phyloP scores from a whole-genome alignment of 2,888 invertebrate species.

The Mesoligia furuncula region DNA sequence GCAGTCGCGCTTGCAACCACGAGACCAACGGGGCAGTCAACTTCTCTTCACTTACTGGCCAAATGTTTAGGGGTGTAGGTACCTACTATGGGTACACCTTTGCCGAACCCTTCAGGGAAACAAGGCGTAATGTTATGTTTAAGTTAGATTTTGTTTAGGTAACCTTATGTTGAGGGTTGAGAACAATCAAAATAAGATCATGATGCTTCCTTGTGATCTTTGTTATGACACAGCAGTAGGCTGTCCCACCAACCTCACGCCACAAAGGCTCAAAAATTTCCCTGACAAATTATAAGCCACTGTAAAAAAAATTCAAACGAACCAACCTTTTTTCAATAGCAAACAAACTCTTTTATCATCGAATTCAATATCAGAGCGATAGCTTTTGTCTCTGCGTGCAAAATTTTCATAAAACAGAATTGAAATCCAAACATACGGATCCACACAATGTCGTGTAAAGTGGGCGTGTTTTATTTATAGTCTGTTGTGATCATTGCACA shows the following conservation, averaged over 20 bases:
- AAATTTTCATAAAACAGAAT: slow-evolving; percentile 67
- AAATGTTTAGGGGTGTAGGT: neutral
- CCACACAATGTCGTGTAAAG: slow-evolving; percentile 68
- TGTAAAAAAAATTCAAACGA: slow-evolving; percentile 2
- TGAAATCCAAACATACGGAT: slow-evolving; percentile 60
- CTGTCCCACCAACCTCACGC: neutral
- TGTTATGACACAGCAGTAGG: neutral
- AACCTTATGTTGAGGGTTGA: neutral
- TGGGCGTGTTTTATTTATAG: slow-evolving; percentile 86
- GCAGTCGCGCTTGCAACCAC: no score
- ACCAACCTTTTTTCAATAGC: slow-evolving; percentile 30
- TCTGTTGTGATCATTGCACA: slow-evolving; percentile 84
- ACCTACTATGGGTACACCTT: neutral
- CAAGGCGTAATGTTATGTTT: neutral
- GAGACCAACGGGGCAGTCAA: no score
- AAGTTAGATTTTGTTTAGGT: neutral
- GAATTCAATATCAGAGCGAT: slow-evolving; percentile 47
- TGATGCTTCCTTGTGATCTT: neutral
- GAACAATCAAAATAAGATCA: neutral
- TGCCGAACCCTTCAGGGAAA: neutral
- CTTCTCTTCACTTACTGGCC: neutral
- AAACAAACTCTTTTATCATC: slow-evolving; percentile 46
- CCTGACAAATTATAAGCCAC: slow-evolving; percentile 12
- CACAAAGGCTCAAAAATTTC: slow-evolving; percentile 14
- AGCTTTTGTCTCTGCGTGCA: slow-evolving; percentile 66